phyloP scores from a whole-genome alignment of 2,888 invertebrate genomes.

The Homarus gammarus region DNA sequence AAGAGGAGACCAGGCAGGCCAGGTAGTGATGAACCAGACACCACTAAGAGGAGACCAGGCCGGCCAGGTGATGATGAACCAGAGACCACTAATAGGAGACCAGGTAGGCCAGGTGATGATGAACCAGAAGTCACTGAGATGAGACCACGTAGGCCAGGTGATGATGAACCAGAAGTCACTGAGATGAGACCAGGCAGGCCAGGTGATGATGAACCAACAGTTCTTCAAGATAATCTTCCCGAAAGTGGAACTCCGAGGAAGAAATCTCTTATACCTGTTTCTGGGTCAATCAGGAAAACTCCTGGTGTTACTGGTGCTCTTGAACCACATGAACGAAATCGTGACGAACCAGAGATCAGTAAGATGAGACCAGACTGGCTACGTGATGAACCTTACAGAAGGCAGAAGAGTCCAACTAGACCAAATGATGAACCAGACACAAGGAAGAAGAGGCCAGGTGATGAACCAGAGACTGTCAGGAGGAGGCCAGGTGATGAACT shows the following conservation, averaged over 20 bases:
- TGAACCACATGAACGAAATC: not conserved
- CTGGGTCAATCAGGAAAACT: conserved; percentile 2
- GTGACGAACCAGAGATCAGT: not conserved
- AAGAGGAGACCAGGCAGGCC: conserved; percentile 4
- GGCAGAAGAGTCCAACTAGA: not conserved
- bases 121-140: conserved; percentile 36
- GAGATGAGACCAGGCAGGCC: conserved; percentile 17
- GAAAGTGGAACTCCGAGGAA: not conserved
- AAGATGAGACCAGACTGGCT: not conserved
- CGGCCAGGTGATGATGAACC: conserved; percentile 28
- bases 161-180: not conserved
- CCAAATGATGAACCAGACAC: not conserved
- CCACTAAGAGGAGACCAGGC: conserved; percentile 24
- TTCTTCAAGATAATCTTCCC: not conserved
- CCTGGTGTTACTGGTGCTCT: conserved; percentile 9
- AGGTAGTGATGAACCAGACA: conserved; percentile 3
- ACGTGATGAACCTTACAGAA: not conserved
- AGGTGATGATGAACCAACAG: conserved; percentile 7
- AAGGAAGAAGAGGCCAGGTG: not conserved
- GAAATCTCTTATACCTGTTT: not conserved
- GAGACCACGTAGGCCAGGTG: conserved; percentile 22
- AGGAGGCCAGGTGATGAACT: not conserved
- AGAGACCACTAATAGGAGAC: conserved; percentile 19
- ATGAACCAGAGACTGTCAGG: not conserved
- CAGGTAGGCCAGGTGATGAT: conserved; percentile 30